These are phyloP conservation scores for Heliconius sara DNA, from an alignment of 2,888 invertebrate species.

Conservation along the genomic window DNA sequence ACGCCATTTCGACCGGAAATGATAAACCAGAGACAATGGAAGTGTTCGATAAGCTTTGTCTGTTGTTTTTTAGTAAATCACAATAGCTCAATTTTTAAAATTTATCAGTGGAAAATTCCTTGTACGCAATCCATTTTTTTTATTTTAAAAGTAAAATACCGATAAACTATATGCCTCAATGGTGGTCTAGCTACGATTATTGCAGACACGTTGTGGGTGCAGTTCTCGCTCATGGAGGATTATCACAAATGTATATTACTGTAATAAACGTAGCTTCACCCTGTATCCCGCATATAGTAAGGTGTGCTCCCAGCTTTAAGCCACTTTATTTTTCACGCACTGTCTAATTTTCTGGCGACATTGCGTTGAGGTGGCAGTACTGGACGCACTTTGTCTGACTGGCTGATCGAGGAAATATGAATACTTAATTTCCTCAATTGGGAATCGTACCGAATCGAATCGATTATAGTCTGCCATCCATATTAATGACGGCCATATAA, in stretches of 20 bases:
- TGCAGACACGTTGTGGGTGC: too few relatives aligned
- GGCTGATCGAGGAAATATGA: background rate
- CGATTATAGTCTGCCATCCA: background rate
- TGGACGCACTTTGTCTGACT: background rate
- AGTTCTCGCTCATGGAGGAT: too few relatives aligned
- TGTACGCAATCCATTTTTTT: background rate
- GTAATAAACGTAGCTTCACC: background rate
- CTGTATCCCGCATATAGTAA: background rate
- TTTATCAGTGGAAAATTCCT: background rate
- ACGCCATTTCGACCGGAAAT: constrained; percentile 61
- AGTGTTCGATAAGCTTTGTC: constrained; percentile 68
- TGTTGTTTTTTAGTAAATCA: constrained; percentile 66
- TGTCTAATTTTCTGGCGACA: background rate
- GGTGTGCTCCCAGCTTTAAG: background rate
- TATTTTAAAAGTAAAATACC: background rate
- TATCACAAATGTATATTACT: too few relatives aligned
- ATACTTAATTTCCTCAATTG: background rate
- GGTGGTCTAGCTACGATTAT: background rate
- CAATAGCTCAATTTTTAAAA: constrained; percentile 60
- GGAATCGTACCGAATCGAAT: background rate
- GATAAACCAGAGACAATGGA: constrained; percentile 67
- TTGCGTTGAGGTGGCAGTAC: background rate
- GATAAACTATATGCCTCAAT: background rate
- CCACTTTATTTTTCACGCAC: background rate
- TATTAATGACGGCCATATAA: background rate